Conservation (phyloP, 2,113 vertebrate species). For the Austrofundulus limnaeus region DNA sequence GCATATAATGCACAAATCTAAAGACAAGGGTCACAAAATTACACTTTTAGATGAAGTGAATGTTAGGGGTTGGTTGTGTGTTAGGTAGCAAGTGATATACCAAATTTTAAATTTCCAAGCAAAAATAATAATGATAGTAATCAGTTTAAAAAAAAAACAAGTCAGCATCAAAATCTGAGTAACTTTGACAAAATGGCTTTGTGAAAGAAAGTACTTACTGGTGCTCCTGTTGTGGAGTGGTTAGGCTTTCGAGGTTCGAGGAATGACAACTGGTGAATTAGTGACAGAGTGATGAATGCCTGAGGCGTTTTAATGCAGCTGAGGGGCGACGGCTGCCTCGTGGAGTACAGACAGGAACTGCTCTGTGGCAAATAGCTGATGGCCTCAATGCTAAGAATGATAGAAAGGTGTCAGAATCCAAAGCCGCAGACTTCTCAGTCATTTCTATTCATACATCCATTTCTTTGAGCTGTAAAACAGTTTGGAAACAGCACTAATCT, state of each 20-base stretch:
- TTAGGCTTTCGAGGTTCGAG: background rate
- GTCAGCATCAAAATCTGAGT: background rate
- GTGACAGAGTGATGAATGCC: background rate
- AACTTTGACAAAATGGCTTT: background rate
- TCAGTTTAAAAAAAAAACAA: too few species aligned
- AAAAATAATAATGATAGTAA: background rate
- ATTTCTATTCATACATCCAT: background rate
- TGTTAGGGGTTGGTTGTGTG: background rate
- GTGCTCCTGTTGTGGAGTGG: background rate
- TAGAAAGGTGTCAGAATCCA: background rate
- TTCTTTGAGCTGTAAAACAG: background rate
- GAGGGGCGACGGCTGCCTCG: background rate
- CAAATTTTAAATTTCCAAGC: background rate
- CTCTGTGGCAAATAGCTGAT: background rate
- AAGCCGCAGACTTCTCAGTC: background rate
- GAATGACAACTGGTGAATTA: slow-evolving; percentile 5
- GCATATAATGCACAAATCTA: background rate
- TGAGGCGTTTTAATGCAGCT: background rate
- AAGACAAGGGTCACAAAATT: background rate
- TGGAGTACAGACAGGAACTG: background rate
- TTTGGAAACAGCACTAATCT: background rate
- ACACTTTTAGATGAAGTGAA: background rate
- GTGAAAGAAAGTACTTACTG: background rate
- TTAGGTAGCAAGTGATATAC: background rate
- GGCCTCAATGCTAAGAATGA: background rate